phyloP scores from a whole-genome alignment of 2,797 vertebrate genomes.

The Phoebastria nigripes region DNA sequence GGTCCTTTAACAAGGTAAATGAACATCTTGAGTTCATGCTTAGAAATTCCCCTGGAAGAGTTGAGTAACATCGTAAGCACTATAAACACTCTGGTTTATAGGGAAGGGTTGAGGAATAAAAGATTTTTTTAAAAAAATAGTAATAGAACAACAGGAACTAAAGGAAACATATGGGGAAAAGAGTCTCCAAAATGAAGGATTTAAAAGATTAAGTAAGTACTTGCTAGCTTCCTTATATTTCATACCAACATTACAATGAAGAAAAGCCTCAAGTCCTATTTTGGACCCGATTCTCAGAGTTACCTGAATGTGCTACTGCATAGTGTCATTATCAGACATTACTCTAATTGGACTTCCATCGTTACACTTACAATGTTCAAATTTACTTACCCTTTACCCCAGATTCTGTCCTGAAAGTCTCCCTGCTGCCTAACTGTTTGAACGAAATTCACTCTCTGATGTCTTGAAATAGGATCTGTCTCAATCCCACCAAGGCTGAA shows the following conservation, averaged over 20 bases:
- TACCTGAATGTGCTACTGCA: not conserved
- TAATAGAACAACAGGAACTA: not conserved
- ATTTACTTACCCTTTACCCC: not conserved
- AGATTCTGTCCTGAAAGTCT: not conserved
- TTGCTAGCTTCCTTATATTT: not conserved
- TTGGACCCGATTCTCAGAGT: not conserved
- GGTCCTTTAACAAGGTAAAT: not conserved
- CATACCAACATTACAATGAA: not conserved
- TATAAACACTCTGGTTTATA: not conserved
- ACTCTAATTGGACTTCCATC: not conserved
- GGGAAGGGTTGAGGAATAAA: not conserved
- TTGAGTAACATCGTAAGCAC: not conserved
- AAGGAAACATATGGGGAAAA: not conserved
- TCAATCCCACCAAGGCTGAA: not conserved
- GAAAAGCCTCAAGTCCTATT: not conserved
- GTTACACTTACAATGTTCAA: not conserved
- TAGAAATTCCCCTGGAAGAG: not conserved
- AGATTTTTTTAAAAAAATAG: not conserved
- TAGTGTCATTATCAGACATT: not conserved
- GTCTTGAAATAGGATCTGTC: not conserved
- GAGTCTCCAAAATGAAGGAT: not conserved
- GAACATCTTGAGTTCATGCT: not conserved
- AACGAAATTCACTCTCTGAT: conserved; percentile 26
- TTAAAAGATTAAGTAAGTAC: not conserved
- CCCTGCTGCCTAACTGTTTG: not conserved